Conservation (phyloP, 2,113 vertebrate genomes). For the Micronycteris hirsuta region DNA sequence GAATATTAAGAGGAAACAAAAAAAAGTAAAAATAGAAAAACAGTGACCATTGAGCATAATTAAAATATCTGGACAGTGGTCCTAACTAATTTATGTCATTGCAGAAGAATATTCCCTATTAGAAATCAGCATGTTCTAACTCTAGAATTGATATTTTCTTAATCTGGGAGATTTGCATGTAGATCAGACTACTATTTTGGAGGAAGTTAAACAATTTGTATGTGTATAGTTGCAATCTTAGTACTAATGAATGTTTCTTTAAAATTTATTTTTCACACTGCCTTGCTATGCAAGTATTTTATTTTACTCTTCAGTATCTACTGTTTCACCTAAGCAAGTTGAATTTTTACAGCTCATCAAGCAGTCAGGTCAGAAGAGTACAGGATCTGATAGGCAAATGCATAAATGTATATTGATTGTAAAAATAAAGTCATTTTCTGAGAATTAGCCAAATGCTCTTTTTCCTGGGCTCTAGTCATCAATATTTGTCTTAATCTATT, state of each 20-base stretch:
- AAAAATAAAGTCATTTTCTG: constrained; percentile 29
- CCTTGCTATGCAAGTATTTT: not conserved
- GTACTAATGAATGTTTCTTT: constrained; percentile 7
- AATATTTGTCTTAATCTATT: constrained; percentile 25
- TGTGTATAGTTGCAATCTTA: not conserved
- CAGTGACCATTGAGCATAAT: not conserved
- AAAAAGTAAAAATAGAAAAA: not conserved
- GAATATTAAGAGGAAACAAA: not conserved
- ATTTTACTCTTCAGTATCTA: not conserved
- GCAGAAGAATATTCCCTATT: not conserved
- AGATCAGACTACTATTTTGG: not conserved
- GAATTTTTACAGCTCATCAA: constrained; percentile 21
- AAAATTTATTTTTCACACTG: not conserved
- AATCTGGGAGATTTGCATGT: not conserved
- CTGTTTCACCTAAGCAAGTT: constrained; percentile 8
- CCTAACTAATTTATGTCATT: not conserved
- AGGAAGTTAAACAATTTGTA: not conserved
- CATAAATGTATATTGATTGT: constrained; percentile 43
- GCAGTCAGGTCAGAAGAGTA: constrained; percentile 19
- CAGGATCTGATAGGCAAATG: not conserved
- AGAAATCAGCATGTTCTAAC: not conserved
- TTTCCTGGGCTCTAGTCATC: not conserved
- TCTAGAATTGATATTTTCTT: constrained; percentile 20
- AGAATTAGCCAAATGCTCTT: constrained; percentile 30
- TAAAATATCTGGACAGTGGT: not conserved